Evolutionary conservation across 2,797 vertebrate genomes (phyloP).

Genomic region (Danio aesculapii): DNA sequence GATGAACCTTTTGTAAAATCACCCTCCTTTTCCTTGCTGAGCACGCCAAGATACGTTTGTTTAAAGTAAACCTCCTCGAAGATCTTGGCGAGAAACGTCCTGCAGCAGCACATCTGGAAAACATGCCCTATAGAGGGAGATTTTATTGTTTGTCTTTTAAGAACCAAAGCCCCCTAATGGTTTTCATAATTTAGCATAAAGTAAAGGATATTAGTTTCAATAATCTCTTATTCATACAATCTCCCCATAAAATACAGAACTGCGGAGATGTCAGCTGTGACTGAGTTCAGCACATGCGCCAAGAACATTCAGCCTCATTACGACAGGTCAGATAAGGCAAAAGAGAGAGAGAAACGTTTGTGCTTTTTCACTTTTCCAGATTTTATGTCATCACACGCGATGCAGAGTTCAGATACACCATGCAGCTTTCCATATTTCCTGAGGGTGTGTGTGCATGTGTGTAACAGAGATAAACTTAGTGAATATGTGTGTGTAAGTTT

Average conservation of each 20-base stretch:
- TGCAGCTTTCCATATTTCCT: slow-evolving; percentile 1
- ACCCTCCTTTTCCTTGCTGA: slow-evolving; percentile 52
- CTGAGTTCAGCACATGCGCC: slow-evolving; percentile 39
- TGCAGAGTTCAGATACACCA: slow-evolving; percentile 1
- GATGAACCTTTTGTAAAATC: slow-evolving; percentile 65
- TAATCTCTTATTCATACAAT: slow-evolving; percentile 65
- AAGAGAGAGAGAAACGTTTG: slow-evolving; percentile 14
- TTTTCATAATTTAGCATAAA: slow-evolving; percentile 67
- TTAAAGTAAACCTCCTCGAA: slow-evolving; percentile 78
- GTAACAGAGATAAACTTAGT: not conserved
- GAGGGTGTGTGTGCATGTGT: slow-evolving; percentile 31
- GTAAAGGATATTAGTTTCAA: slow-evolving; percentile 63
- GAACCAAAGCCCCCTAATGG: slow-evolving; percentile 59
- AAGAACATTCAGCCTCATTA: slow-evolving; percentile 54
- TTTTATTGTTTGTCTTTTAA: slow-evolving; percentile 64
- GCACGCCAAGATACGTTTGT: slow-evolving; percentile 72
- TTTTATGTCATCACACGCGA: slow-evolving; percentile 50
- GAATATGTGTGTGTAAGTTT: slow-evolving; percentile 21
- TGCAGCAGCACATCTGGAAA: slow-evolving; percentile 78
- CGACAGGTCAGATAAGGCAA: slow-evolving; percentile 58
- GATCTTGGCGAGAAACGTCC: slow-evolving; percentile 71
- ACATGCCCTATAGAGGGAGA: slow-evolving; percentile 65
- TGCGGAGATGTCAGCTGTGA: slow-evolving; percentile 57
- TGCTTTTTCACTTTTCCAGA: slow-evolving; percentile 44
- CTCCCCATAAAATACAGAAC: slow-evolving; percentile 56